Base-by-base conservation (phyloP, 2,888 invertebrate species). In the Cinara cedri region DNA sequence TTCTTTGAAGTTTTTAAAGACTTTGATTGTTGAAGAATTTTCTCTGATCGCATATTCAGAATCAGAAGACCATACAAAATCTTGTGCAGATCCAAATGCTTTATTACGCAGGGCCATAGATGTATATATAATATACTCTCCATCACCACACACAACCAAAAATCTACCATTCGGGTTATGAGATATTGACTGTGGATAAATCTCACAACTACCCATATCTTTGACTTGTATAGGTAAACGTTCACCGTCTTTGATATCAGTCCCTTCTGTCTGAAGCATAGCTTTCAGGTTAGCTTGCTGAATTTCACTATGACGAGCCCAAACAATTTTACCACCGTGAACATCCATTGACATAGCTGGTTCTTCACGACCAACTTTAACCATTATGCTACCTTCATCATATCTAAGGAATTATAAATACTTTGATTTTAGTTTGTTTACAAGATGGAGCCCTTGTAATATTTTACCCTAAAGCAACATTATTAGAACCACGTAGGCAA, bases 261-360 rank as follows among this genome's bases (percentile, higher is more conserved):
- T 88, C 82, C 62, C 70, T 68, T 86, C 87, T 86, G 91, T 92
- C 87, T 94, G 93, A 1, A 91, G 90, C 68, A 94, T 86, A 0
- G 95, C 92, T 85, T 96, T 96, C 82, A 97, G 87, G 86, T 97
- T 96, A 9, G 95, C 95, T 86, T 98, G 98, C 86, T 99, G 98
- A 86, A 99, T 91, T 87, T 99, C 99, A 0, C 97, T 97, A 86
- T 99, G 99, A 84, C 93, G 93, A 0, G 99, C 99, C 97, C 98
- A 99, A 81, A 99, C 93, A 81, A 99, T 98, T 88, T 99, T 99
- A 9, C 98, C 98, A 42, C 99, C 99, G 84, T 93, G 93, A 1
- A 94, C 93, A 86, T 99, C 99, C 99, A 99, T 99, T 0, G 98
- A 97, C 85, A 98, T 97, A 0, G 98, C 98, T 0, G 99, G 99